Conservation (phyloP, 2,888 invertebrate species). For the Baccha elongata region DNA sequence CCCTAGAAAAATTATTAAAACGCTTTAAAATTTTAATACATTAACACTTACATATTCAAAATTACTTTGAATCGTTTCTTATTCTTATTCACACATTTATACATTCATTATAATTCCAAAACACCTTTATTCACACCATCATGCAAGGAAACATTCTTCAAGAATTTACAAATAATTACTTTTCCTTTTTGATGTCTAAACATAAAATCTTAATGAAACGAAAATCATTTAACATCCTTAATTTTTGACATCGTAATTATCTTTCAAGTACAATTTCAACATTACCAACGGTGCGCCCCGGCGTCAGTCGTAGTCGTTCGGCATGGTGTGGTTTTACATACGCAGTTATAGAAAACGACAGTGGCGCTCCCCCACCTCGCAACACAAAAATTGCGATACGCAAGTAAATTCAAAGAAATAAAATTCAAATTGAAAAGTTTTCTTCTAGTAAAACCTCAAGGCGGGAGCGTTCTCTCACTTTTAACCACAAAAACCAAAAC, state of each 20-base stretch:
- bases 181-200: conserved; percentile 17
- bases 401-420: conserved; percentile 1
- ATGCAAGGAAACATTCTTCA: background rate
- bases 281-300: background rate
- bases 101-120: too few species aligned
- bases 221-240: conserved; percentile 43
- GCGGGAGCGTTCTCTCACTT: conserved; percentile 36
- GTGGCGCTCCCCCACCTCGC: too few species aligned
- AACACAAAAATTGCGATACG: conserved; percentile 12
- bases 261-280: conserved; percentile 11
- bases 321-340: background rate
- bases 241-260: conserved; percentile 56
- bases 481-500: conserved; percentile 31
- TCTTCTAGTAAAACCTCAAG: conserved; percentile 55
- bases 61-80: too few species aligned
- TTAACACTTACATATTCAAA: too few species aligned
- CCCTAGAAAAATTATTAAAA: too few species aligned
- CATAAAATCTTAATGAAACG: conserved; percentile 22
- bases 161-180: conserved; percentile 5
- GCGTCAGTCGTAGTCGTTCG: background rate
- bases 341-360: background rate
- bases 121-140: too few species aligned
- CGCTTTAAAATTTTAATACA: too few species aligned
- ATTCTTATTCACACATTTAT: too few species aligned
- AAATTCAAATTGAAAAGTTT: conserved; percentile 54